Evolutionary conservation across 2,888 invertebrate species (phyloP), one percentile per base, ranked within the genome.

Genomic region (Petrophora chlorosata): DNA sequence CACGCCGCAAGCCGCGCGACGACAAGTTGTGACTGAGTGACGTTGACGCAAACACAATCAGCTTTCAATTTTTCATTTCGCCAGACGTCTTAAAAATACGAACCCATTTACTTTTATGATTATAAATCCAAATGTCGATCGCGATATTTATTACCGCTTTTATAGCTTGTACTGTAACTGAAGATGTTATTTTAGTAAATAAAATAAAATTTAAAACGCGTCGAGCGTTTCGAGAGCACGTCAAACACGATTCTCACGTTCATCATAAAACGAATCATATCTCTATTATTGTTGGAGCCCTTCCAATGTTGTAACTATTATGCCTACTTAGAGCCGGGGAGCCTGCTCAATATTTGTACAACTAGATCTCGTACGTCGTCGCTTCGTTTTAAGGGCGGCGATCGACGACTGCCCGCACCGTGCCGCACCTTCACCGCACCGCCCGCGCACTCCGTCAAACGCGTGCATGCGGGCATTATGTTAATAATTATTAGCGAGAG

Each of bases 141-240:
- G 58, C 63, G 61, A 77, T 79, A 78, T 84, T 82, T 79, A 83
- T 76, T 62, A 63, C 61, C 56, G 57, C 14, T 68, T 69, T 75
- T 73, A 76, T 73, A 64, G 76, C 73, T 76, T 74, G 62, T 67
- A 73, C 67, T 72, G 73, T 71, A 74, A 75, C 71, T 69, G 72
- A 73, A 80, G 70, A 77, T 86, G 82, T 85, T 85, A 73, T 79
- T 79, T 77, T 64, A 76, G 76, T 79, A 83, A 85, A 86, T 82
- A 84, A 77, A 72, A 73, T 76, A 73, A 76, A 76, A 74, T 67
- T 55, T 59, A 52, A 63, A 69, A 50, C 52, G 28, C 28, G 58
- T 42, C 42, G 42, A 52, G 55, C 58, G 63, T 56, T 61, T 63
- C 63, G 58, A 58, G 54, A 63, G 45, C 60, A 53, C 65, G 65